A percentile compares a stretch with the other conserved stretches of the same genome.
These are phyloP conservation scores for Drosophila quinaria DNA, from an alignment of 2,888 invertebrate genomes.

Conservation along the genomic window DNA sequence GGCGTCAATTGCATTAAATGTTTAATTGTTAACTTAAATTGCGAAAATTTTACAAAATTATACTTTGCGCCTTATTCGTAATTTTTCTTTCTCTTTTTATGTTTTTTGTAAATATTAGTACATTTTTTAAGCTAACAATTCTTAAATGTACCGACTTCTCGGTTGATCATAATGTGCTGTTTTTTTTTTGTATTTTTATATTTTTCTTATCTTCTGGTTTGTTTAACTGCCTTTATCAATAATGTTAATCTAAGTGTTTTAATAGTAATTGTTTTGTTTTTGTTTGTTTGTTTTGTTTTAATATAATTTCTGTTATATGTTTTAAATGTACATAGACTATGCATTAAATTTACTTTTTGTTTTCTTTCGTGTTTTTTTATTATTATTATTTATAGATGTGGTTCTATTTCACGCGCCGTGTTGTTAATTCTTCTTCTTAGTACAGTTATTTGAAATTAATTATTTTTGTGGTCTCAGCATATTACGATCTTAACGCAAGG, in stretches of 20 bases:
- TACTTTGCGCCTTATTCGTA: constrained; percentile 61
- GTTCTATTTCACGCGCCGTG: constrained; percentile 71
- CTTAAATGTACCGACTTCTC: constrained; percentile 62
- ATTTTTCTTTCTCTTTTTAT: constrained; percentile 18
- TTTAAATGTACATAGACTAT: constrained; percentile 79
- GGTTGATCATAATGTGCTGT: constrained; percentile 64
- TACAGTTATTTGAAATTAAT: constrained; percentile 30
- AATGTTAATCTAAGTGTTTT: constrained; percentile 69
- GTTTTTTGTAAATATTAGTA: constrained; percentile 63
- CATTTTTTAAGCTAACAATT: constrained; percentile 73
- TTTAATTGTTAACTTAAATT: constrained; percentile 68
- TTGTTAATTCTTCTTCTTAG: constrained; percentile 46
- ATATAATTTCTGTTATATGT: constrained; percentile 75
- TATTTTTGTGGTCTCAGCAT: constrained; percentile 54
- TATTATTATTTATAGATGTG: constrained; percentile 70
- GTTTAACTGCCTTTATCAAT: constrained; percentile 60
- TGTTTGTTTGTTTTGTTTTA: constrained; percentile 51
- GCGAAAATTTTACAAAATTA: constrained; percentile 80
- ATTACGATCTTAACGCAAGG: constrained; percentile 73
- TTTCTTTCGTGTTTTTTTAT: constrained; percentile 34
- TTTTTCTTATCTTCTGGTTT: constrained; percentile 28
- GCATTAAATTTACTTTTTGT: constrained; percentile 69
- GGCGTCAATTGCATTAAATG: constrained; percentile 65
- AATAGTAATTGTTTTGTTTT: constrained; percentile 62
- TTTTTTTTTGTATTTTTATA: constrained; percentile 14